phyloP scores from a whole-genome alignment of 2,113 vertebrate species.

The Choloepus hoffmanni region DNA sequence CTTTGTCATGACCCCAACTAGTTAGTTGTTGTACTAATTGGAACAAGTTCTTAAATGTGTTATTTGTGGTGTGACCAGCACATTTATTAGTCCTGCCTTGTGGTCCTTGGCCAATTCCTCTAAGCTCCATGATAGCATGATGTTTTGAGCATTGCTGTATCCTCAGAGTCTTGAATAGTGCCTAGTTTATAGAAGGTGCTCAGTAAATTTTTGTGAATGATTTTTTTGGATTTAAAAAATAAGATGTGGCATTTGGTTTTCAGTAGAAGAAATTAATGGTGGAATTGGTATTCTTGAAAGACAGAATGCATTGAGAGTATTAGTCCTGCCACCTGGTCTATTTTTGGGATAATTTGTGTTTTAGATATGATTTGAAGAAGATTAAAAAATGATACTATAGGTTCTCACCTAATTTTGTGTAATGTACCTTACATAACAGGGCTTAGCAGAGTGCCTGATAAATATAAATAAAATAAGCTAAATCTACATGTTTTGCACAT shows the following conservation, averaged over 20 bases:
- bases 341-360: slow-evolving; percentile 22
- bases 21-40: not conserved
- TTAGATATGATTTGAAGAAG: slow-evolving; percentile 19
- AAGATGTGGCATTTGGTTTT: not conserved
- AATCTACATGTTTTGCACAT: not conserved
- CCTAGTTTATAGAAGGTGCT: not conserved
- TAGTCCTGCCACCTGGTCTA: not conserved
- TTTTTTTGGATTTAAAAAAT: slow-evolving; percentile 38
- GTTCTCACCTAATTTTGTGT: not conserved
- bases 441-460: not conserved
- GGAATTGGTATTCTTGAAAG: not conserved
- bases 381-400: slow-evolving; percentile 23
- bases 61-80: not conserved
- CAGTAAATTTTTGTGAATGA: slow-evolving; percentile 1
- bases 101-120: not conserved
- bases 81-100: not conserved
- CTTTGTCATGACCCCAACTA: not conserved
- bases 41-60: not conserved
- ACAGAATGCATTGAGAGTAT: not conserved
- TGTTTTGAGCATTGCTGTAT: not conserved
- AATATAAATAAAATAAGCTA: not conserved
- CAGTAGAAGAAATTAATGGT: slow-evolving; percentile 24
- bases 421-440: not conserved
- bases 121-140: not conserved
- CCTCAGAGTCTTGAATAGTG: not conserved